phyloP scores from a whole-genome alignment of 1,140 invertebrate genomes.

The Drosophila melanica region DNA sequence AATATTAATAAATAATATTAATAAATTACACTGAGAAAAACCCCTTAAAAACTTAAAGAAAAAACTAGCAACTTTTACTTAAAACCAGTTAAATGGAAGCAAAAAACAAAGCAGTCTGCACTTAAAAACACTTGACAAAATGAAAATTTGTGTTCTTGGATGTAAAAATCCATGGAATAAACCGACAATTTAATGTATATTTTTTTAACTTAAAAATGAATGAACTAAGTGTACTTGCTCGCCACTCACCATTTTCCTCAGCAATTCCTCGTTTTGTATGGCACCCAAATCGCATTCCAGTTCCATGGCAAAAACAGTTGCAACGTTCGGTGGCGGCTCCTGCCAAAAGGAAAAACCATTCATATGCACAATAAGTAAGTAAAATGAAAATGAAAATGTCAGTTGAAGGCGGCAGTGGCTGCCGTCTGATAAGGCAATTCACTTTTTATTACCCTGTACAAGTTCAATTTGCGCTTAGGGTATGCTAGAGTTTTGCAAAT shows the following conservation, averaged over 20 bases:
- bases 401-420: slow-evolving; percentile 23
- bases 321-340: slow-evolving; percentile 20
- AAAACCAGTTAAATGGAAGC: too few relatives aligned
- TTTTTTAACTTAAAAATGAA: too few relatives aligned
- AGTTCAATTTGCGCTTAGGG: neutral
- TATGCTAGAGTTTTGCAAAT: neutral
- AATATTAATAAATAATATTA: too few relatives aligned
- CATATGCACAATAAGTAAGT: slow-evolving; percentile 16
- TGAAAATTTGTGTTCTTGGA: too few relatives aligned
- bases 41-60: too few relatives aligned
- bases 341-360: slow-evolving; percentile 28
- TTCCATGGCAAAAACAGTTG: slow-evolving; percentile 62
- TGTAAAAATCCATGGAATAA: too few relatives aligned
- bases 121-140: neutral
- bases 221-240: neutral
- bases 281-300: slow-evolving; percentile 87
- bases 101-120: too few relatives aligned
- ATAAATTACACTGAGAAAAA: too few relatives aligned
- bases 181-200: too few relatives aligned
- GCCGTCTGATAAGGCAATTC: slow-evolving; percentile 41
- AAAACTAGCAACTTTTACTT: too few relatives aligned
- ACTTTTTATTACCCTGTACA: slow-evolving; percentile 11
- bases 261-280: slow-evolving; percentile 89
- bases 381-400: slow-evolving; percentile 22
- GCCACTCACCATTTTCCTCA: slow-evolving; percentile 88